Evolutionary conservation across 2,888 invertebrate genomes (phyloP).

Genomic region (Oscheius myriophilus): DNA sequence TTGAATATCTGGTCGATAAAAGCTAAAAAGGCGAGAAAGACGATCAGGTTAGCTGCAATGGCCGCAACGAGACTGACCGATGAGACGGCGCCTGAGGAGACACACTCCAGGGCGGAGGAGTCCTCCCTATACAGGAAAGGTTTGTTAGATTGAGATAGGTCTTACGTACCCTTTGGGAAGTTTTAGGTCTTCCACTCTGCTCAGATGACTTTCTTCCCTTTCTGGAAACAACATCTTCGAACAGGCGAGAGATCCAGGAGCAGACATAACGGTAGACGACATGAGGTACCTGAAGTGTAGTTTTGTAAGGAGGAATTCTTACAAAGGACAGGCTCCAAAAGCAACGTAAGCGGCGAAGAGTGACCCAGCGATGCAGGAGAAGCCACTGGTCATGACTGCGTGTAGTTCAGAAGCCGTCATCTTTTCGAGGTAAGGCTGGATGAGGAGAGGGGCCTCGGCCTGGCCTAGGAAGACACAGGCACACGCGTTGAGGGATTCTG

Average conservation of each 20-base stretch:
- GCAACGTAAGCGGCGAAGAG: conserved; percentile 90
- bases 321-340: conserved; percentile 55
- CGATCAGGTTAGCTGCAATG: conserved; percentile 89
- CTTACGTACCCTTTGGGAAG: conserved; percentile 50
- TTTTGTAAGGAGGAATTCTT: neutral
- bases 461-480: conserved; percentile 90
- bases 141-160: neutral
- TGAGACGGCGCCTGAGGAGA: conserved; percentile 85
- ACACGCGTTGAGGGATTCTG: conserved; percentile 90
- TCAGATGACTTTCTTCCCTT: conserved; percentile 82
- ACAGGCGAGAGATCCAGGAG: conserved; percentile 89
- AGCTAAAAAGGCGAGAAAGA: conserved; percentile 87
- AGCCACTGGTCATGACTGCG: conserved; percentile 91
- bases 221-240: conserved; percentile 92
- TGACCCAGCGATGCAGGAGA: conserved; percentile 90
- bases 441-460: conserved; percentile 84
- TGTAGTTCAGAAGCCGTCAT: conserved; percentile 91
- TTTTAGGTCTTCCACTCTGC: conserved; percentile 79
- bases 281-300: conserved; percentile 75
- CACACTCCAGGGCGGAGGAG: conserved; percentile 87
- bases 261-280: conserved; percentile 94
- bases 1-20: conserved; percentile 84
- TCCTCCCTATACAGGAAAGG: conserved; percentile 78
- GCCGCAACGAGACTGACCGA: conserved; percentile 85
- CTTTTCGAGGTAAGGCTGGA: conserved; percentile 85